phyloP scores from a whole-genome alignment of 2,797 vertebrate genomes.

The Rhinella marina region DNA sequence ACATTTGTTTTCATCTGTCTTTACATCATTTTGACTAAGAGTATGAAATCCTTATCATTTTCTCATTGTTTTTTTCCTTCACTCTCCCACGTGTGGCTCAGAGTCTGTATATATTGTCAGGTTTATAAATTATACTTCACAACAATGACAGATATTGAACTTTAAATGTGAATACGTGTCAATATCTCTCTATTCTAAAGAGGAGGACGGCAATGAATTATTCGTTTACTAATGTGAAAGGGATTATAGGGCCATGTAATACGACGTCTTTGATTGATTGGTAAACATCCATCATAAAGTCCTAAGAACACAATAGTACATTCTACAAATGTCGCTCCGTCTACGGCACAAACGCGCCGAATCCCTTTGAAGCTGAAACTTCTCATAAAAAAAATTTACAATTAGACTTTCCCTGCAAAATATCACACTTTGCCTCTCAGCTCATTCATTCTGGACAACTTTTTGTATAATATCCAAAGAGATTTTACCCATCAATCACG shows the following conservation, averaged over 20 bases:
- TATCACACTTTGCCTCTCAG: neutral
- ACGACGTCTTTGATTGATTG: conserved; percentile 47
- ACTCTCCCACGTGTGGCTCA: neutral
- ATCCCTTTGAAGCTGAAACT: neutral
- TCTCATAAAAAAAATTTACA: neutral
- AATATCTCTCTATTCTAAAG: conserved; percentile 29
- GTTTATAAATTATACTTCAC: conserved; percentile 11
- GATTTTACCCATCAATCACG: conserved; percentile 77
- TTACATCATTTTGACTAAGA: conserved; percentile 4
- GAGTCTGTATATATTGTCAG: conserved; percentile 9
- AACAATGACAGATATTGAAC: conserved; percentile 25
- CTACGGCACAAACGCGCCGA: neutral
- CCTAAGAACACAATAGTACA: conserved; percentile 59
- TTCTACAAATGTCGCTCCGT: conserved; percentile 3
- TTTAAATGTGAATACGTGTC: conserved; percentile 38
- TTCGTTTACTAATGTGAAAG: conserved; percentile 30
- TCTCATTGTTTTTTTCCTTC: neutral
- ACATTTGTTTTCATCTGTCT: conserved; percentile 48
- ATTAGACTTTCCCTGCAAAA: neutral
- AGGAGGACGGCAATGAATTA: conserved; percentile 21
- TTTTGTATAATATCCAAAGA: conserved; percentile 66
- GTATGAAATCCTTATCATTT: conserved; percentile 12
- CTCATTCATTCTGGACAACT: neutral
- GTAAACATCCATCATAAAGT: conserved; percentile 52
- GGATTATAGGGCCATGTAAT: conserved; percentile 36